Base-by-base conservation (phyloP, 2,113 vertebrate species). In the Notarius lentiginosus region DNA sequence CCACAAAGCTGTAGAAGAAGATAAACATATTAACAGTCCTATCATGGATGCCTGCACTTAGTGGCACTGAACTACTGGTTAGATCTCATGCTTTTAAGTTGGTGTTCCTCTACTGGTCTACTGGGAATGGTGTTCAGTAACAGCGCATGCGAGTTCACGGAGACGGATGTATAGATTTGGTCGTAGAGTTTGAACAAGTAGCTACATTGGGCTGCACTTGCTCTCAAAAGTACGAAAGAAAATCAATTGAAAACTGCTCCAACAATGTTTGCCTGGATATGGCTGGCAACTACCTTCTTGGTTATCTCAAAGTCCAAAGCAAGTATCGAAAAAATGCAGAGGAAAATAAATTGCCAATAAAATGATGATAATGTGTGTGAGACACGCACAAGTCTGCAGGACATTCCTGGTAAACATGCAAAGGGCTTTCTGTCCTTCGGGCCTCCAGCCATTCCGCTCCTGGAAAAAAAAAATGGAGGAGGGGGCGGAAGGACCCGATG, bases 371-470 rank as follows among this genome's bases (percentile, higher is more conserved):
- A 73, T 88, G 83, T 89, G 88, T 90, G 72, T 89, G 82, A 92
- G 88, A 91, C 89, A 89, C 87, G 84, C 87, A 90, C 89, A 89
- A 90, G 87, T 88, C 88, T 89, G 90, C 90, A 91, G 90, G 89
- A 89, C 90, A 90, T 89, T 91, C 85, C 87, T 92, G 91, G 91
- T 92, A 88, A 93, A 93, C 94, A 93, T 93, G 93, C 91, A 87
- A 91, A 91, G 85, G 88, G 93, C 79, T 90, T 91, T 90, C 90
- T 86, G 92, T 92, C 89, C 93, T 91, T 86, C 91, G 90, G 93
- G 91, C 91, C 86, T 83, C 53, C 92, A 87, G 90, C 90, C 92
- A 91, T 90, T 90, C 90, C 91, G 91, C 92, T 91, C 82, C 91
- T 86, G 90, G 76, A 90, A 91, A 89, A 68, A 41, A 88, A 76